phyloP scores from a whole-genome alignment of 1,140 invertebrate genomes.

The Bombus haemorrhoidalis region DNA sequence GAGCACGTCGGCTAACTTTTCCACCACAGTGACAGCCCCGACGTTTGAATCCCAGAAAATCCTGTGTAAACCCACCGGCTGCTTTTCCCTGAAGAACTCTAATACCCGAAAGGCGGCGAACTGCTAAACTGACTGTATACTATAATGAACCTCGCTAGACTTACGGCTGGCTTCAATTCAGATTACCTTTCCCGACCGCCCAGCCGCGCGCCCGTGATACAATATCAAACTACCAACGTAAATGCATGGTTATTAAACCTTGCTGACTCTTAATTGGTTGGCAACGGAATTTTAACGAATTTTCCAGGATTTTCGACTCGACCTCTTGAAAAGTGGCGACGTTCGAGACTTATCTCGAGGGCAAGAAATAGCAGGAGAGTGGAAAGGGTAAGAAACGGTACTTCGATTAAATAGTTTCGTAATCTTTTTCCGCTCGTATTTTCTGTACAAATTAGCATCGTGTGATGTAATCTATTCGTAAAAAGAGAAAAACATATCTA shows the following conservation, averaged over 20 bases:
- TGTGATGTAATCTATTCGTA: no score
- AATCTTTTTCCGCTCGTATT: no score
- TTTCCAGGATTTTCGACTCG: not conserved
- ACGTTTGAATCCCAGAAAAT: constrained; percentile 66
- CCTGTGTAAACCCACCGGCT: constrained; percentile 60
- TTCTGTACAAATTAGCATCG: no score
- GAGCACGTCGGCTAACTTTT: constrained; percentile 66
- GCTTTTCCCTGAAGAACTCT: constrained; percentile 49
- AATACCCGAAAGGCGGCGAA: constrained; percentile 59
- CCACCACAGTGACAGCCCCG: constrained; percentile 58
- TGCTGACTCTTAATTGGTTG: not conserved
- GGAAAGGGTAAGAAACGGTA: not conserved
- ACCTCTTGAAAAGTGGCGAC: not conserved
- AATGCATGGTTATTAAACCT: constrained; percentile 2
- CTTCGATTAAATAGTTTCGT: not conserved
- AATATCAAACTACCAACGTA: not conserved
- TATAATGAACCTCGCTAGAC: constrained; percentile 26
- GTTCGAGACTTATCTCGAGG: not conserved
- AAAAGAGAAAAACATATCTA: no score
- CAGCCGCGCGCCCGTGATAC: not conserved
- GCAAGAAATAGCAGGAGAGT: no score
- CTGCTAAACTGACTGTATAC: constrained; percentile 53
- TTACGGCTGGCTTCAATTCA: not conserved
- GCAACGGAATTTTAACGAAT: not conserved
- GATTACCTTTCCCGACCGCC: not conserved